Conservation (phyloP, 2,113 vertebrate genomes). For the Eublepharis macularius region DNA sequence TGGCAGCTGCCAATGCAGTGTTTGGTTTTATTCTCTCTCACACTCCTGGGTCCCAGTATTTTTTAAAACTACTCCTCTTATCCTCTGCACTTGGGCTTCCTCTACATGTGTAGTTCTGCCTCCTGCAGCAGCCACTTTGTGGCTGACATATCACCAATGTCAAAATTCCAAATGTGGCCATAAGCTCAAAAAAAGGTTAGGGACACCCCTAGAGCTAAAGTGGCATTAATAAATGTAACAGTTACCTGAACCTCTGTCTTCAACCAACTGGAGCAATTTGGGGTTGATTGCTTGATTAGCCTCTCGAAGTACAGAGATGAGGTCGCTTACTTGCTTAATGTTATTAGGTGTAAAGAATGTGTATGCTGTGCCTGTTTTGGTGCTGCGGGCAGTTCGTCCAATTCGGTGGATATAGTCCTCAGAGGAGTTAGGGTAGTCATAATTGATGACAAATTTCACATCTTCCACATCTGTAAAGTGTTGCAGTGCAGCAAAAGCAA, state of each 20-base stretch:
- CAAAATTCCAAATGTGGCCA: no score
- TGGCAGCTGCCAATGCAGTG: no score
- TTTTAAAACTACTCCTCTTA: no score
- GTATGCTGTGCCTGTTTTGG: slow-evolving; percentile 99
- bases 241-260: slow-evolving; percentile 97
- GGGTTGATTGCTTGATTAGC: slow-evolving; percentile 99
- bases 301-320: slow-evolving; percentile 98
- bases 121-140: no score
- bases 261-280: slow-evolving; percentile 96
- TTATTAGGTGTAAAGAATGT: slow-evolving; percentile 99
- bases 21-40: no score
- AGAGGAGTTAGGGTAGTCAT: slow-evolving; percentile 99
- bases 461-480: slow-evolving; percentile 99
- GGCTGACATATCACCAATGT: no score
- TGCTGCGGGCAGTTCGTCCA: slow-evolving; percentile 99
- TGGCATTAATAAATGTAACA: neutral
- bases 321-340: slow-evolving; percentile 97
- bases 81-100: no score
- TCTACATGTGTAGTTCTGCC: no score
- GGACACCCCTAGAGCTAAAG: neutral
- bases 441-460: slow-evolving; percentile 99
- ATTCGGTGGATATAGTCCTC: slow-evolving; percentile 99
- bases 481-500: slow-evolving; percentile 99
- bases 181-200: no score
- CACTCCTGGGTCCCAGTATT: no score